Conservation (phyloP, 2,113 vertebrate genomes). For the Nothobranchius kuhntae region DNA sequence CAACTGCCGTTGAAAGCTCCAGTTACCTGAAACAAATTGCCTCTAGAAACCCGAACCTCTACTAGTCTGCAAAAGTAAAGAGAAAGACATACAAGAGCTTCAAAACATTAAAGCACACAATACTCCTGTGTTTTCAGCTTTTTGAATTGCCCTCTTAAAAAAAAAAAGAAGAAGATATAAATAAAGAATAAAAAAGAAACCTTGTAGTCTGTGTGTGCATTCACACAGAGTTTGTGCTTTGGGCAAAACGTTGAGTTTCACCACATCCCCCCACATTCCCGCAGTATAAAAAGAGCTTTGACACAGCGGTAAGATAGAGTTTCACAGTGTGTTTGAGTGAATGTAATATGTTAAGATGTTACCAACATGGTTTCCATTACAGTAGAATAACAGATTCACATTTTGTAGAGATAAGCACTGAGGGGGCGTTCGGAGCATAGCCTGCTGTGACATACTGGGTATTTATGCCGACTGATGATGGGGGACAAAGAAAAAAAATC, state of each 20-base stretch:
- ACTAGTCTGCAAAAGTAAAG: conserved; percentile 73
- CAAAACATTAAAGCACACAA: conserved; percentile 77
- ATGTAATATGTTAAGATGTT: conserved; percentile 81
- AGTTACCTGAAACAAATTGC: conserved; percentile 86
- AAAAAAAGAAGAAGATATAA: conserved; percentile 66
- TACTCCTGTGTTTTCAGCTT: conserved; percentile 75
- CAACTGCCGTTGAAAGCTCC: conserved; percentile 79
- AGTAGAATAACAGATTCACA: conserved; percentile 76
- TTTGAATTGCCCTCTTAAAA: conserved; percentile 77
- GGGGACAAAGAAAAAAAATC: conserved; percentile 61
- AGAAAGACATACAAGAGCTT: conserved; percentile 71
- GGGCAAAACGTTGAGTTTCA: conserved; percentile 76
- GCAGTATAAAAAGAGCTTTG: conserved; percentile 76
- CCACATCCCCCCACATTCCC: conserved; percentile 70
- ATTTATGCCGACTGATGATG: conserved; percentile 75
- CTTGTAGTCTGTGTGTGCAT: conserved; percentile 78
- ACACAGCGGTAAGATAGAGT: conserved; percentile 75
- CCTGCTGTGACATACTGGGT: conserved; percentile 76
- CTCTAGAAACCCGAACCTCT: conserved; percentile 78
- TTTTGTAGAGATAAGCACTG: conserved; percentile 78
- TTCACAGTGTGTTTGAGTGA: conserved; percentile 80
- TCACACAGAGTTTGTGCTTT: conserved; percentile 77
- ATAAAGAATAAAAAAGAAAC: conserved; percentile 73
- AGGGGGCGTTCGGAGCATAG: conserved; percentile 71
- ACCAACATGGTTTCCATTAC: conserved; percentile 79